Base-by-base conservation (phyloP, 2,113 vertebrate genomes). In the Cheilinus undulatus region DNA sequence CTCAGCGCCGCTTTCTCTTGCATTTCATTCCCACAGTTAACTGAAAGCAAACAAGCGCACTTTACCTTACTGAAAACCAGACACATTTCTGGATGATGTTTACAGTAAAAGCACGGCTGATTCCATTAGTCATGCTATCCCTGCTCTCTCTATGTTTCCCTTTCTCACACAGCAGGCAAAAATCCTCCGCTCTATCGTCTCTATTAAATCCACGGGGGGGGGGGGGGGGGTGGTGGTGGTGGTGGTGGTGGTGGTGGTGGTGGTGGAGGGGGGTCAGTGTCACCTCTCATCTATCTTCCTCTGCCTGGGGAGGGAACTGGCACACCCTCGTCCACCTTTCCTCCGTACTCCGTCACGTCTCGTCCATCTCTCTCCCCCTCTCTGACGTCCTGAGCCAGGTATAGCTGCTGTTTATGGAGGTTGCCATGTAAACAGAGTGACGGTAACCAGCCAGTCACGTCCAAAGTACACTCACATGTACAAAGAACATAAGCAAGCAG, bases 381-480 rank as follows among this genome's bases (percentile, higher is more conserved):
- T 67, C 57, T 72, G 59, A 73, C 48, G 50, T 60, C 23, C n/a
- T 22, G 27, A 68, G 70, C 46, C 69, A 83, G 80, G 83, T 69
- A 59, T 7, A 65, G 51, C 56, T 65, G 28, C 42, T 60, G 84
- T 85, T 91, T 91, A 73, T 88, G 78, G 13, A 10, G 22, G 88
- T 89, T 86, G 63, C 82, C 76, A 77, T 86, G 83, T 76, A 83
- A 90, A 87, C 85, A 84, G 57, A 70, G 71, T 57, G 49, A 52
- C 40, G 34, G 70, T 75, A 73, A 84, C 72, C 42, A 81, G 46
- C 66, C 15, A 51, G 69, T 43, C 42, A 51, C 26, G 19, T 86
- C 69, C 57, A 79, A 75, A 79, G 70, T 54, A 87, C 45, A 84
- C 51, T 72, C 53, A 34, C 51, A 57, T 45, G 84, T 27, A 79